Conservation (phyloP, 2,113 vertebrate genomes). For the Seriola quinqueradiata region DNA sequence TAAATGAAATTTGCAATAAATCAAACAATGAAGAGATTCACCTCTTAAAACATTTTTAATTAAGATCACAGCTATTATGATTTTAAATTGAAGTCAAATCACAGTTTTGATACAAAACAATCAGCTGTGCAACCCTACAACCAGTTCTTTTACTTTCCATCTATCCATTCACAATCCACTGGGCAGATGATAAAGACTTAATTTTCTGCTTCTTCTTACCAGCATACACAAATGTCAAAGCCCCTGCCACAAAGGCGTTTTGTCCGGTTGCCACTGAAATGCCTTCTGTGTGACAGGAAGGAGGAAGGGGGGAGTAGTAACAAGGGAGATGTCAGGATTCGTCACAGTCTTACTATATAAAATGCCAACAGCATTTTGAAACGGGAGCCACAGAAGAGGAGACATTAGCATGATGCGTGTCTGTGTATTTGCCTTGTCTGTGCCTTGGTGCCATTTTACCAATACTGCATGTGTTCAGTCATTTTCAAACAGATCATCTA, state of each 20-base stretch:
- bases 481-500: constrained; percentile 48
- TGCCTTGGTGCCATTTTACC: constrained; percentile 48
- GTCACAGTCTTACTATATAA: constrained; percentile 58
- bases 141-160: not conserved
- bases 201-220: constrained; percentile 42
- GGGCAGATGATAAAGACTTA: constrained; percentile 50
- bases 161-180: not conserved
- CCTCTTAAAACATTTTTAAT: not conserved
- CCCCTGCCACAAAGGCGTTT: constrained; percentile 55
- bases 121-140: not conserved
- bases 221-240: constrained; percentile 54
- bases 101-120: no score
- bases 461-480: constrained; percentile 44
- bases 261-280: constrained; percentile 62
- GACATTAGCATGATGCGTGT: constrained; percentile 58
- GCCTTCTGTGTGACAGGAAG: constrained; percentile 57
- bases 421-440: constrained; percentile 39
- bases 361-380: constrained; percentile 66
- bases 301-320: constrained; percentile 40
- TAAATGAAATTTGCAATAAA: not conserved
- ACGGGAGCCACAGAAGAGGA: constrained; percentile 46
- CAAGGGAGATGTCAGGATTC: constrained; percentile 68
- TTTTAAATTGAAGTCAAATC: no score
- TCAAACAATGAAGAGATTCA: not conserved
- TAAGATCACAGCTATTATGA: no score